A percentile compares a stretch with the other conserved stretches of the same genome.
These are phyloP conservation scores for Crematogaster levior DNA, from an alignment of 2,888 invertebrate species.

Conservation along the genomic window DNA sequence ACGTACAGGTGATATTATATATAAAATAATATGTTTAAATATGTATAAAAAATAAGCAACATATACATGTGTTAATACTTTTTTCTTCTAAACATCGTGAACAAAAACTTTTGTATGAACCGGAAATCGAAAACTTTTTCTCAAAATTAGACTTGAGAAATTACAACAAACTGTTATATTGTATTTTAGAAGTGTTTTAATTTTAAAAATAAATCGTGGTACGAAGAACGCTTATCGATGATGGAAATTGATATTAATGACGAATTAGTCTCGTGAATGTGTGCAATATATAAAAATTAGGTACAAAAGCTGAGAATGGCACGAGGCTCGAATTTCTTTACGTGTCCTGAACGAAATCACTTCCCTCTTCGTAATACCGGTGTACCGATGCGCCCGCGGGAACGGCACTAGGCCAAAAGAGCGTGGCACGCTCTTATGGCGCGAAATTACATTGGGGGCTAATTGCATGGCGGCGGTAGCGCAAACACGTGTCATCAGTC, in stretches of 20 bases:
- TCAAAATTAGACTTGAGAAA: not conserved
- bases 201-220: not conserved
- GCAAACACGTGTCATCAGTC: constrained; percentile 83
- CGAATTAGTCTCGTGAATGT: not conserved
- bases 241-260: not conserved
- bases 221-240: not conserved
- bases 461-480: constrained; percentile 82
- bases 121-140: not conserved
- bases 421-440: constrained; percentile 76
- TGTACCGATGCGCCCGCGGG: constrained; percentile 70
- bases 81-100: not conserved
- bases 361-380: constrained; percentile 71
- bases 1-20: not conserved
- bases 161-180: not conserved
- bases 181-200: not conserved
- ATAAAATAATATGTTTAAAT: not conserved
- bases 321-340: constrained; percentile 66
- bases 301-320: constrained; percentile 2
- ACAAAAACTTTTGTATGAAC: not conserved
- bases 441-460: constrained; percentile 81
- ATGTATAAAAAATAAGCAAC: not conserved
- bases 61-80: not conserved
- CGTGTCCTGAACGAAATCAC: constrained; percentile 68
- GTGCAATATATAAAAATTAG: not conserved
- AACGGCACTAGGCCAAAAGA: constrained; percentile 77